Evolutionary conservation across 2,113 vertebrate genomes (phyloP), one percentile per base, ranked within the genome.

Genomic region (Malurus elegans): DNA sequence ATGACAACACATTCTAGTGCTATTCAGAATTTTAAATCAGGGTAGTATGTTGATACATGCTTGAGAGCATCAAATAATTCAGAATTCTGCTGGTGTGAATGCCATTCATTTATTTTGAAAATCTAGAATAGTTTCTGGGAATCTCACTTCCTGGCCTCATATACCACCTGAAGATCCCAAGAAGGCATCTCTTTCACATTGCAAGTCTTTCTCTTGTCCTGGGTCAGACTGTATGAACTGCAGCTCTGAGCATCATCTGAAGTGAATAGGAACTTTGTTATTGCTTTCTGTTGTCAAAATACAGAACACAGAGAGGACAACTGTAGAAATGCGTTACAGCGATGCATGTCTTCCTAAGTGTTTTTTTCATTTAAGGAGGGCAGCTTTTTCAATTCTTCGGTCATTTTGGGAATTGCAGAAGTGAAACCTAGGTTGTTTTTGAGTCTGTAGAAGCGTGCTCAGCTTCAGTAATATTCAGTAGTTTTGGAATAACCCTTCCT

Each of bases 21-120:
- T 65, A 79, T 56, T 95, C 21, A 56, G 47, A 51, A 60, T 53
- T 92, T 57, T 91, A 76, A 62, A 65, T 74, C 34, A 58, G 18
- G 57, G 9, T 25, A 62, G 62, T 71, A 38, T 47, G 58, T 19
- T 74, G 47, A 83, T 28, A 51, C 15, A 47, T 51, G n/a, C 15
- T 93, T 93, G 34, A 72, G 31, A 48, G 75, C 51, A 21, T 50
- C 90, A 61, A 97, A 62, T 85, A 92, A 92, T 48, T 96, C 90
- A 95, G 32, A 32, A 70, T 71, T 93, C 53, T 87, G 60, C 53
- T 88, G 76, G 7, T 42, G 10, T 36, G 54, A 42, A 71, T 67
- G 14, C 10, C 50, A 73, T 94, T 86, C 50, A 73, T 94, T 86
- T 69, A 54, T 79, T 96, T 71, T 79, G 47, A 34, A 64, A 42